Base-by-base conservation (phyloP, 2,888 invertebrate genomes). In the Drosophila fungiperda region DNA sequence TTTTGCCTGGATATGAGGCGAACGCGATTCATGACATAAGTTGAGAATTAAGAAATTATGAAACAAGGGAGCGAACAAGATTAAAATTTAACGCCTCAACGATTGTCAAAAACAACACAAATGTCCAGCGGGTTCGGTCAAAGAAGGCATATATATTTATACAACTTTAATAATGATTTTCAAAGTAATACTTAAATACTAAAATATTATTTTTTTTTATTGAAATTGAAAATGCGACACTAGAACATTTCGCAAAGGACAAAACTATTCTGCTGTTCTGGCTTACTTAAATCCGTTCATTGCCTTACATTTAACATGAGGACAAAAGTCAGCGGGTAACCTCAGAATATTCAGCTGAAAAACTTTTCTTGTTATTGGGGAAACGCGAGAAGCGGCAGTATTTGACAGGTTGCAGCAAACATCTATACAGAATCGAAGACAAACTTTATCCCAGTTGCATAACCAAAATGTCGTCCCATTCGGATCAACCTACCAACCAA, bases 11-110 rank as follows among this genome's bases (percentile, higher is more conserved):
- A 12, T 26, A 11, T 29, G 52, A 6, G 26, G 55, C 36, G 11
- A 32, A 17, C 35, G 23, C 2, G 23, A n/a, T 55, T 32, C 54
- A 23, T 61, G 59, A 57, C 45, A 54, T 60, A 78, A 63, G 62
- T 78, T 73, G 42, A 29, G 63, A 63, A 73, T 78, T 73, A 76
- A 60, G 73, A 68, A 76, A 61, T 67, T 53, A 73, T 60, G n/a
- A 42, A 49, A 58, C 54, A 57, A 49, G 36, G 35, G 11, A 5
- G 29, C 20, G 53, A 58, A 32, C 40, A 33, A n/a, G 23, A 59
- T 62, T 62, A 45, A 52, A 52, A 67, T 63, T 67, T 52, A 55
- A 67, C 42, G 76, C 55, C 32, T n/a, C 38, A 29, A 8, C 49
- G 45, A 48, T 45, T 54, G 36, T 1, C 32, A 40, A 64, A 48